Evolutionary conservation across 2,888 invertebrate species (phyloP).

Genomic region (Phasia obesa): DNA sequence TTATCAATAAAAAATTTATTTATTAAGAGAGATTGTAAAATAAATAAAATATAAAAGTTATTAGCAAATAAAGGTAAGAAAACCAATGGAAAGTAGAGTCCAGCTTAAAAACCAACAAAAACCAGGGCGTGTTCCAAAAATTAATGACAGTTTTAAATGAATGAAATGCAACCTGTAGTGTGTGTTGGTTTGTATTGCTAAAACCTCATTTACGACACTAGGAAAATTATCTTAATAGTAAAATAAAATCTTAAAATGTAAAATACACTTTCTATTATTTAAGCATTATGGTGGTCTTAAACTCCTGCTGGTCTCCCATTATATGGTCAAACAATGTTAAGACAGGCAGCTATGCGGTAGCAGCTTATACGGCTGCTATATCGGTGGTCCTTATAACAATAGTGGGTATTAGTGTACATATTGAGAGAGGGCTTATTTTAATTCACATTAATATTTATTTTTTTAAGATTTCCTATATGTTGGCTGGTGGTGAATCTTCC

Average conservation of each 20-base stretch:
- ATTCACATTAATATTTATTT: too few relatives aligned
- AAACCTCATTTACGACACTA: neutral
- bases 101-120: slow-evolving; percentile 21
- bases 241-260: neutral
- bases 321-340: slow-evolving; percentile 92
- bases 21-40: slow-evolving; percentile 5
- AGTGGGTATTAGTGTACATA: slow-evolving; percentile 71
- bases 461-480: slow-evolving; percentile 86
- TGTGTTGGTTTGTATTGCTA: neutral
- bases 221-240: slow-evolving; percentile 11
- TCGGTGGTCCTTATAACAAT: slow-evolving; percentile 89
- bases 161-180: neutral
- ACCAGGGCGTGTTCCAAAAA: slow-evolving; percentile 55
- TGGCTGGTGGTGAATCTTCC: slow-evolving; percentile 93
- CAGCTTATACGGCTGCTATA: slow-evolving; percentile 89
- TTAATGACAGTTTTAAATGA: slow-evolving; percentile 5
- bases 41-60: neutral
- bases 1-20: slow-evolving; percentile 25
- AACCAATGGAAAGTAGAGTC: neutral
- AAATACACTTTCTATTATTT: slow-evolving; percentile 6
- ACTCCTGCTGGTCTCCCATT: slow-evolving; percentile 94
- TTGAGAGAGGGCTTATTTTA: too few relatives aligned
- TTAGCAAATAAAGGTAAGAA: slow-evolving; percentile 3
- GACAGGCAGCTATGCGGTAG: slow-evolving; percentile 90
- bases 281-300: slow-evolving; percentile 86